Conservation (phyloP, 2,113 vertebrate genomes). For the Leuciscus idus region DNA sequence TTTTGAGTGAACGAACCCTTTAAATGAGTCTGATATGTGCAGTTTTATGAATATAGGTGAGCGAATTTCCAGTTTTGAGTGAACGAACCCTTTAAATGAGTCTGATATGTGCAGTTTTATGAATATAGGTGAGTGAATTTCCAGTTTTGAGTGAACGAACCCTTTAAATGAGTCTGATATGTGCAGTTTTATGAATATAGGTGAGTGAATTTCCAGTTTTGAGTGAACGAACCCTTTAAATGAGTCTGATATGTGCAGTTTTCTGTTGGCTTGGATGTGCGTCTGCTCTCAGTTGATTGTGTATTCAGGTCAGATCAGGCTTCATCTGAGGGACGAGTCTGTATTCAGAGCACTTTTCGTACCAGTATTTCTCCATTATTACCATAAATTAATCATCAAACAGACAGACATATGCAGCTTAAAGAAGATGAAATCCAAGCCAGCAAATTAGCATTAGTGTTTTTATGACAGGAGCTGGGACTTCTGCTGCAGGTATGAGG, state of each 20-base stretch:
- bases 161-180: conserved; percentile 46
- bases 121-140: background rate
- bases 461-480: conserved; percentile 27
- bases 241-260: conserved; percentile 50
- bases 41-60: background rate
- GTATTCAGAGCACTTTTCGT: conserved; percentile 36
- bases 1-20: background rate
- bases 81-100: background rate
- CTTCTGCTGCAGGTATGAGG: background rate
- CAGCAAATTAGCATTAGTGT: conserved; percentile 23
- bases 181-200: background rate
- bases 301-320: conserved; percentile 50
- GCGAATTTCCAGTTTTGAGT: background rate
- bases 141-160: background rate
- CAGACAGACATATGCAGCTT: conserved; percentile 20
- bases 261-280: conserved; percentile 27
- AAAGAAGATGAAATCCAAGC: conserved; percentile 45
- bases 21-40: background rate
- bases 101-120: background rate
- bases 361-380: conserved; percentile 58
- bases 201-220: fast-evolving
- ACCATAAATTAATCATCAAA: conserved; percentile 59
- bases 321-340: conserved; percentile 42
- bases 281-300: conserved; percentile 40
- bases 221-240: background rate